A percentile compares a stretch with the other conserved stretches of the same genome.
Conservation (phyloP, 1,140 invertebrate species). For the Drosophila miranda region DNA sequence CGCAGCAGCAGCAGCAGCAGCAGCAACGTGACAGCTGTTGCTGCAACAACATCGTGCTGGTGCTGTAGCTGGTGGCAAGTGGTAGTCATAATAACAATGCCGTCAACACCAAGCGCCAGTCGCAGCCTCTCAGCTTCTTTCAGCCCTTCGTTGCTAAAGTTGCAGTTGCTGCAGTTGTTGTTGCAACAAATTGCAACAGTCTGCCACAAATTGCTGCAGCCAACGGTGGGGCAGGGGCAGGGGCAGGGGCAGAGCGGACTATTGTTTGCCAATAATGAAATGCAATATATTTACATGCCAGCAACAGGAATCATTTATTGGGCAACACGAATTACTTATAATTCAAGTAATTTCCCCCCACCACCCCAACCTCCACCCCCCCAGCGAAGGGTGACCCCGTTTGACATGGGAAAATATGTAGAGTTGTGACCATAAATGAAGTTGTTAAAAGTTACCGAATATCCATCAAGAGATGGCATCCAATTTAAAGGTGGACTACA, state of each 20-base stretch:
- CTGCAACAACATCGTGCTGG: constrained; percentile 26
- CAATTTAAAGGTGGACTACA: too few relatives aligned
- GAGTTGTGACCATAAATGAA: too few relatives aligned
- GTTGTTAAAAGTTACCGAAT: too few relatives aligned
- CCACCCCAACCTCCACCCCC: too few relatives aligned
- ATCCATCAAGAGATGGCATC: too few relatives aligned
- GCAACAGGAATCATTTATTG: constrained; percentile 4
- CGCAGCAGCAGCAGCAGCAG: too few relatives aligned
- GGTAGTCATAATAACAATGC: constrained; percentile 61
- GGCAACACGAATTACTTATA: constrained; percentile 15
- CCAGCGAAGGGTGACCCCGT: too few relatives aligned
- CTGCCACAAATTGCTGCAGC: constrained; percentile 46
- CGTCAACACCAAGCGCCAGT: constrained; percentile 55
- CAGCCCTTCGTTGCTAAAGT: constrained; percentile 1
- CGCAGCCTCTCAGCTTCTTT: constrained; percentile 46
- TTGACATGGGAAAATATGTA: too few relatives aligned
- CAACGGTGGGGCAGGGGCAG: constrained; percentile 15
- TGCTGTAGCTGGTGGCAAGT: constrained; percentile 28
- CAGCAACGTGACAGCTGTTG: constrained; percentile 46
- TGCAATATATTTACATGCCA: constrained; percentile 44
- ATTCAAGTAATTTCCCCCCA: background rate
- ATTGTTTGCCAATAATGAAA: constrained; percentile 48
- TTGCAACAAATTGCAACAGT: constrained; percentile 49
- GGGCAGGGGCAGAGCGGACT: constrained; percentile 21
- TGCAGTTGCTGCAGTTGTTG: constrained; percentile 15